Evolutionary conservation across 2,888 invertebrate species (phyloP).

Genomic region (Pheosia tremula): DNA sequence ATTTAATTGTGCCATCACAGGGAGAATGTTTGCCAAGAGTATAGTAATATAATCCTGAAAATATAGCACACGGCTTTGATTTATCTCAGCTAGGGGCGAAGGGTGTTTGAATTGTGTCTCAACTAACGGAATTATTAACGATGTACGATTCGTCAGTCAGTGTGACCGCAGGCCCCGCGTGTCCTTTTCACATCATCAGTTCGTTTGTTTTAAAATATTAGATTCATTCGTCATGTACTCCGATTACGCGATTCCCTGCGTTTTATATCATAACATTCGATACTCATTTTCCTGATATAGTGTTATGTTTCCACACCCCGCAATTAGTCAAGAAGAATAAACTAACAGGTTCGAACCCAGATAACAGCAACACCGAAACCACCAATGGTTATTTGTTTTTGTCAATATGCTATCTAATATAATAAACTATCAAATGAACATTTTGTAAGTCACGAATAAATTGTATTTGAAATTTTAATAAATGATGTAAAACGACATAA

Average conservation of each 20-base stretch:
- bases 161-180: constrained; percentile 20
- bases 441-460: too few species aligned
- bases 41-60: not conserved
- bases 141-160: constrained; percentile 26
- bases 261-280: not conserved
- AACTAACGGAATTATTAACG: constrained; percentile 31
- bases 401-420: too few species aligned
- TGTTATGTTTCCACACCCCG: too few species aligned
- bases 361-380: too few species aligned
- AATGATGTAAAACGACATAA: too few species aligned
- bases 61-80: constrained; percentile 20
- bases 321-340: too few species aligned
- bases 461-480: too few species aligned
- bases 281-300: not conserved
- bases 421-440: too few species aligned
- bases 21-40: too few species aligned
- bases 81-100: constrained; percentile 19
- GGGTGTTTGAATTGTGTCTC: constrained; percentile 7
- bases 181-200: constrained; percentile 13
- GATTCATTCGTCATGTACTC: constrained; percentile 15
- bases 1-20: not conserved
- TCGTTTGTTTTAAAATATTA: constrained; percentile 22
- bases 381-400: too few species aligned
- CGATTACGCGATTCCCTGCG: constrained; percentile 9
- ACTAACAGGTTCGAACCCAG: too few species aligned